Base-by-base conservation (phyloP, 2,797 vertebrate species). In the Nannoperca australis region DNA sequence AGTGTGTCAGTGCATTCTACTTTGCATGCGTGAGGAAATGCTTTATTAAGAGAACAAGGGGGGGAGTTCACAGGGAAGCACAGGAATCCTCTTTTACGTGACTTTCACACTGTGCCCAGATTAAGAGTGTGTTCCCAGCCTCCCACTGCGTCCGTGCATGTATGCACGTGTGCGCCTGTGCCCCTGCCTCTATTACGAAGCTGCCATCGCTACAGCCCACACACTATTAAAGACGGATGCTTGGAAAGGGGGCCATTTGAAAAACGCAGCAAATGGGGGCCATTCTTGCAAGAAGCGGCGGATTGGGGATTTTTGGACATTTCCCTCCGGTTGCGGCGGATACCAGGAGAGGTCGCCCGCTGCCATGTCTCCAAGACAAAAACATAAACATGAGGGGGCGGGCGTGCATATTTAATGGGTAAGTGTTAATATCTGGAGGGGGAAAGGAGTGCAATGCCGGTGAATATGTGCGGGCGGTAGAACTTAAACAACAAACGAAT, bases 351-450 rank as follows among this genome's bases (percentile, higher is more conserved):
- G 54, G 50, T 55, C 12, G 32, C 78, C 82, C 63, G 81, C 81
- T 71, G 73, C 70, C 58, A 68, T 81, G 88, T 84, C 92, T 88
- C 61, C 70, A 76, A 85, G 87, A 88, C 66, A 88, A 87, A 90
- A 89, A 88, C 88, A 91, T 83, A 88, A 92, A 89, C 78, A 90
- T 55, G 86, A 82, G 90, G 75, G 83, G 82, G 82, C n/a, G 70
- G 83, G 72, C 80, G 88, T 93, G 91, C 92, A 94, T 93, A 87
- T 93, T 93, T 93, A 90, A 94, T 88, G 84, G 69, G 62, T 51
- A 87, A 79, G 87, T 81, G 81, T 87, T 89, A 85, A 92, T 93
- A 93, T 86, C 92, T 91, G 63, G 61, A 81, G 88, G 89, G 82
- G n/a, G 20, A 72, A 80, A 80, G 64, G 78, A 88, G 83, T 75